Base-by-base conservation (phyloP, 2,888 invertebrate genomes). In the Digitonthophagus gazella region DNA sequence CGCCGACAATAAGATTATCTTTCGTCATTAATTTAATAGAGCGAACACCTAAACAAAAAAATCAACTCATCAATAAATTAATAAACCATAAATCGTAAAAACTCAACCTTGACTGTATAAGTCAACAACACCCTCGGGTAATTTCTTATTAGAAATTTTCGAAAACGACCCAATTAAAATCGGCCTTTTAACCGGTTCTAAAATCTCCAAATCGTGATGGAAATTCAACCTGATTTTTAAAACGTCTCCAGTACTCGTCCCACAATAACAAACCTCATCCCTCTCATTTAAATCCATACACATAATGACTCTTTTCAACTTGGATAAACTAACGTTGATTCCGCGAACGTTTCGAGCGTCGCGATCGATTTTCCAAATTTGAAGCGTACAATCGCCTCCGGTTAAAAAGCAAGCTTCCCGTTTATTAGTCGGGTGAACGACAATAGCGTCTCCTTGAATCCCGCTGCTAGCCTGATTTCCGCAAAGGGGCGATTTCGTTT, bases 211-310 rank as follows among this genome's bases (percentile, higher is more conserved):
- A 72, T 91, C 89, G 69, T 87, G 78, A 57, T 87, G 86, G 77
- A 86, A 90, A 84, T 89, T 84, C 80, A 90, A 68, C 82, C 89
- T 77, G 78, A 88, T 80, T 77, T 86, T 87, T 70, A 91, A 80
- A 8, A 92, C 84, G 77, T 92, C 96, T 28, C 91, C 96, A 77
- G 95, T 92, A 8, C 87, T 85, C 11, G 96, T 97, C 3, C 97
- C 97, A 74, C 96, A 93, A 80, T 91, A 94, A 63, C 92, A 90
- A 71, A 86, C 87, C 61, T 89, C 85, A 78, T 96, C 96, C 55
- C 88, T 86, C 2, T 84, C 84, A 75, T 89, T 90, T 67, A 94
- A 82, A 73, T 88, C 89, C 72, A 94, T 86, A 73, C 93, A 93
- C 22, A 90, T 88, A 18, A 96, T 90, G 65, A 86, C 86, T 56